These are phyloP conservation scores for Agrenia bidenticulata DNA, from an alignment of 2,888 invertebrate species.

Conservation along the genomic window DNA sequence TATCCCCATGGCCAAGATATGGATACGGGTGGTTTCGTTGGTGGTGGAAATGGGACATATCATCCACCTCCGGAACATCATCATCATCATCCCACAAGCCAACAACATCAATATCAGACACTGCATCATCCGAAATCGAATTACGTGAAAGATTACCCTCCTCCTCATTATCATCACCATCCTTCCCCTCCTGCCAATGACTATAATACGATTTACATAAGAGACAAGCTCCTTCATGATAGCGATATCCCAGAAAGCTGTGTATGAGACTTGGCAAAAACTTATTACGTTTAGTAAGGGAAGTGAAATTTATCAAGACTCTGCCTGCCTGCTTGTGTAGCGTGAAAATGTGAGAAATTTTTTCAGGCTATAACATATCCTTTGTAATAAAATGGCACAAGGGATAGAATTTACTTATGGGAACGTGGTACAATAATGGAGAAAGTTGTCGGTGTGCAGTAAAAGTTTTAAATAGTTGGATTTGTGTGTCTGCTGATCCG, in stretches of 20 bases:
- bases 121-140: constrained; percentile 37
- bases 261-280: constrained; percentile 43
- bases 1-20: constrained; percentile 29
- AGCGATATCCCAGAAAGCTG: constrained; percentile 53
- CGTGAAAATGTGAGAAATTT: background rate
- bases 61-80: constrained; percentile 2
- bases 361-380: too few species aligned
- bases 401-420: background rate
- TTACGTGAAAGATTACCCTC: constrained; percentile 37
- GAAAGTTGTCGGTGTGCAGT: constrained; percentile 4
- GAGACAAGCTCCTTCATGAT: constrained; percentile 52
- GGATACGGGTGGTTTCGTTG: constrained; percentile 18
- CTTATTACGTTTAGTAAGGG: constrained; percentile 15
- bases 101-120: constrained; percentile 42
- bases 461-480: constrained; percentile 19
- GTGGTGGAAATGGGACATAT: constrained; percentile 27
- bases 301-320: background rate
- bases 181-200: constrained; percentile 41
- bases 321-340: background rate
- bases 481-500: constrained; percentile 1
- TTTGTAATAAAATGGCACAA: too few species aligned
- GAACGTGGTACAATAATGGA: constrained; percentile 1
- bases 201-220: constrained; percentile 53
- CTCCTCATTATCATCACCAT: constrained; percentile 33
- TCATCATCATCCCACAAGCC: constrained; percentile 30